These are phyloP conservation scores for Dexiosoma caninum DNA, from an alignment of 2,888 invertebrate species.

Conservation along the genomic window DNA sequence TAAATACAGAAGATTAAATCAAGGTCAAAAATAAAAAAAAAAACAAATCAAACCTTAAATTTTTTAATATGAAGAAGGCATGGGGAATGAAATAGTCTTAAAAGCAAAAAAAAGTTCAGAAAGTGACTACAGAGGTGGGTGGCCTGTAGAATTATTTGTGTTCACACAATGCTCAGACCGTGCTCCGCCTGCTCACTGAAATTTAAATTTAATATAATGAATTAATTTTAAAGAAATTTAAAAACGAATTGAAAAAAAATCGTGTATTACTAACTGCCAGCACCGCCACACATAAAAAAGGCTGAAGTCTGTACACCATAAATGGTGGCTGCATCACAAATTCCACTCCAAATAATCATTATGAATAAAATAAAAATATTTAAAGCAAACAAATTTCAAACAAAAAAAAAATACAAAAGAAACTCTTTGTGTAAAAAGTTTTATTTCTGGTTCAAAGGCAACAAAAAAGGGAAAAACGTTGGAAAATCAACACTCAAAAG, in stretches of 20 bases:
- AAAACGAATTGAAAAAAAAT: constrained; percentile 12
- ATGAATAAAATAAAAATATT: constrained; percentile 30
- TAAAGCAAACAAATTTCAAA: constrained; percentile 18
- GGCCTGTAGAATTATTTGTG: neutral
- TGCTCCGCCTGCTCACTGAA: neutral
- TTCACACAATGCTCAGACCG: neutral
- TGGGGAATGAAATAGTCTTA: constrained; percentile 23
- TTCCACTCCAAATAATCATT: constrained; percentile 77
- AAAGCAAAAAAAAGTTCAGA: constrained; percentile 7
- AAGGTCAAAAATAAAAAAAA: constrained; percentile 46
- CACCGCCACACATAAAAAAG: constrained; percentile 74
- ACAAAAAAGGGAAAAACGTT: constrained; percentile 6
- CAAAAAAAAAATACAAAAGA: neutral
- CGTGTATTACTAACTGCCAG: constrained; percentile 73
- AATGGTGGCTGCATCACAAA: constrained; percentile 76
- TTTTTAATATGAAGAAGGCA: too few relatives aligned
- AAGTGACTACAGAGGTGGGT: neutral
- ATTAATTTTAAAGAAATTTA: constrained; percentile 5
- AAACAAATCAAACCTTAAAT: too few relatives aligned
- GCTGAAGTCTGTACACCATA: constrained; percentile 76
- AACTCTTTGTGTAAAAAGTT: constrained; percentile 2
- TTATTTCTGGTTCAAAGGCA: neutral
- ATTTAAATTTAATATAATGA: neutral
- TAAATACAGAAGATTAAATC: constrained; percentile 32
- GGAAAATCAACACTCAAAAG: constrained; percentile 8